Conservation (phyloP, 2,113 vertebrate species). For the Charina bottae region DNA sequence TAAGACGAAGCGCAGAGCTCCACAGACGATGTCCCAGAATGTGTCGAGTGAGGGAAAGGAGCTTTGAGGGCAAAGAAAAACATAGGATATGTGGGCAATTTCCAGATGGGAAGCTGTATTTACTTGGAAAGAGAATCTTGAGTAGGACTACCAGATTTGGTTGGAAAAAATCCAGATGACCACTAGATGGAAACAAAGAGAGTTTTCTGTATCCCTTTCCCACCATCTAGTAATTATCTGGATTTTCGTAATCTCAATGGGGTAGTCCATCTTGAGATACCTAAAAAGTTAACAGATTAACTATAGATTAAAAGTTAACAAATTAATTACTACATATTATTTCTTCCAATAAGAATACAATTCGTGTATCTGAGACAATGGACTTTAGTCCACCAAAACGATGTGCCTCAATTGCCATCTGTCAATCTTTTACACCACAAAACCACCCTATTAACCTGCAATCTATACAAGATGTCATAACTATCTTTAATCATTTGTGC, state of each 20-base stretch:
- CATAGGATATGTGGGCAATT: not conserved
- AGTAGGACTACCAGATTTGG: not conserved
- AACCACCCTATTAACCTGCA: not conserved
- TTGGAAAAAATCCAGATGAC: not conserved
- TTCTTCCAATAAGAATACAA: not conserved
- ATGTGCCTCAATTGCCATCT: not conserved
- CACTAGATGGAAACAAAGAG: not conserved
- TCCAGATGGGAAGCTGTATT: too few species aligned
- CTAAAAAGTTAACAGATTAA: not conserved
- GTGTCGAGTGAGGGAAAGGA: conserved; percentile 66
- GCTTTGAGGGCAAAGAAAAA: conserved; percentile 53
- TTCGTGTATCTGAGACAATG: not conserved
- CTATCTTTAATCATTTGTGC: not conserved
- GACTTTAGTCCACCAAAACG: not conserved
- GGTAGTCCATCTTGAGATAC: not conserved
- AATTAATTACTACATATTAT: not conserved
- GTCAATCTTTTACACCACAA: not conserved
- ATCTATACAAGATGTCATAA: not conserved
- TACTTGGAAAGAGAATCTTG: not conserved
- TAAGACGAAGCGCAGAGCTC: conserved; percentile 72
- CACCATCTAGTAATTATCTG: not conserved
- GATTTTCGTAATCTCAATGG: not conserved
- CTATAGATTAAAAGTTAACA: not conserved
- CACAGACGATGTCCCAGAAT: conserved; percentile 78
- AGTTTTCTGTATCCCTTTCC: not conserved